These are phyloP conservation scores for Australoheros scitulus DNA, from an alignment of 2,113 vertebrate genomes.

Conservation along the genomic window DNA sequence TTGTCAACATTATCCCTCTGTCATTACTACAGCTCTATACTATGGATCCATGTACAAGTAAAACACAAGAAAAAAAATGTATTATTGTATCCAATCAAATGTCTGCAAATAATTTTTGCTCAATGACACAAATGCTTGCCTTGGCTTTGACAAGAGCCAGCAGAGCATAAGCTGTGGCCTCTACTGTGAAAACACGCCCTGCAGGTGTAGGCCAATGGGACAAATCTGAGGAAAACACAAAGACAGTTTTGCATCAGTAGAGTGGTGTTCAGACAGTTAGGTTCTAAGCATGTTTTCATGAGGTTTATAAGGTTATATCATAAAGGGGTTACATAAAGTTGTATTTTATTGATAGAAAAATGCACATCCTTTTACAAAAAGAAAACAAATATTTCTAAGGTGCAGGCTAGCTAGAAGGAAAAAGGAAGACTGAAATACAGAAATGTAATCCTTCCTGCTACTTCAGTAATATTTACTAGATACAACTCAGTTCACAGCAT, in stretches of 20 bases:
- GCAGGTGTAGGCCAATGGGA: slow-evolving; percentile 79
- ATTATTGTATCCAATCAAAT: background rate
- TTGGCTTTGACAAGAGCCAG: slow-evolving; percentile 80
- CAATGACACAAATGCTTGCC: slow-evolving; percentile 21
- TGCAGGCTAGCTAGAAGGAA: background rate
- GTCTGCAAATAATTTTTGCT: background rate
- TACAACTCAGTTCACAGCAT: background rate
- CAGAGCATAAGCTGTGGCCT: slow-evolving; percentile 88
- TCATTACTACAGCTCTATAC: too few species aligned
- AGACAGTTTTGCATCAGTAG: background rate
- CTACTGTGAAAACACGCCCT: slow-evolving; percentile 78
- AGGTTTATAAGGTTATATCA: background rate
- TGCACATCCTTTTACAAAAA: background rate
- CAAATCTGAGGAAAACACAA: slow-evolving; percentile 52
- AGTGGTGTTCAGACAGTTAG: background rate
- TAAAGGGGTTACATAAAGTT: background rate
- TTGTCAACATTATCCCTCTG: too few species aligned
- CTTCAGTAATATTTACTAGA: background rate
- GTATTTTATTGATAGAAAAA: background rate
- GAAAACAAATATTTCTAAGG: background rate
- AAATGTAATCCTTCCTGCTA: background rate
- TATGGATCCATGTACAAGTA: too few species aligned
- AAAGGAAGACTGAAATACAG: background rate
- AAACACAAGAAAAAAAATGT: too few species aligned
- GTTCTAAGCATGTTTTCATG: too few species aligned